phyloP scores from a whole-genome alignment of 2,888 invertebrate species.

The Tachina lurida region DNA sequence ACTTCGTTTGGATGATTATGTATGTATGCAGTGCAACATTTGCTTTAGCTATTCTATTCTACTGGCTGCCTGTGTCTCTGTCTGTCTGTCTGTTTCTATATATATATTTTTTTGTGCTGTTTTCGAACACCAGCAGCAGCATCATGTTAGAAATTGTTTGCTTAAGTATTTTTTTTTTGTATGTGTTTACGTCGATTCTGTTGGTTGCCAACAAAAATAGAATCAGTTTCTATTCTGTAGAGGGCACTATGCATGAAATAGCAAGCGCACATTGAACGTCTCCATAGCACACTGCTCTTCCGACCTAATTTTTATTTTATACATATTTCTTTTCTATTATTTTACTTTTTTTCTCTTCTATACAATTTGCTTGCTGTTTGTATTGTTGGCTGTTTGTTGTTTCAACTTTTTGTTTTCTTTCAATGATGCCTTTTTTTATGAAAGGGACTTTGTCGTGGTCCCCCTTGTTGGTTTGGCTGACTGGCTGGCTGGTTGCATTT shows the following conservation, averaged over 20 bases:
- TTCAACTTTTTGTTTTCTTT: conserved; percentile 31
- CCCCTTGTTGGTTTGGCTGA: conserved; percentile 51
- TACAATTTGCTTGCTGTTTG: conserved; percentile 40
- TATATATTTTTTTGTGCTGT: not conserved
- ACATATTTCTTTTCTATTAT: conserved; percentile 32
- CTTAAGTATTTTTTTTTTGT: not conserved
- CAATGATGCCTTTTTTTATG: conserved; percentile 57
- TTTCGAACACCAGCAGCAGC: conserved; percentile 1
- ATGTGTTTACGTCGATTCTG: conserved; percentile 20
- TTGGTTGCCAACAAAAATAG: conserved; percentile 64
- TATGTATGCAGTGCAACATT: conserved; percentile 5
- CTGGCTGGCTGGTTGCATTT: conserved; percentile 49
- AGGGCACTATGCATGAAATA: conserved; percentile 70
- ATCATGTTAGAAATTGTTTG: conserved; percentile 32
- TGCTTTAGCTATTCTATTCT: conserved; percentile 24
- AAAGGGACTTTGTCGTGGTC: conserved; percentile 59
- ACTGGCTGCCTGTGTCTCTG: conserved; percentile 5
- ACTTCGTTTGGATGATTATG: conserved; percentile 1
- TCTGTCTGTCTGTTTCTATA: not conserved
- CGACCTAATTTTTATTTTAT: conserved; percentile 74
- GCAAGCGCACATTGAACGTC: conserved; percentile 65
- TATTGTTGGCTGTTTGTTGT: conserved; percentile 52
- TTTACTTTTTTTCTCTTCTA: conserved; percentile 31
- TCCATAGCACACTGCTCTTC: conserved; percentile 73
- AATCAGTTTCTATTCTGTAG: conserved; percentile 56